Conservation (phyloP, 2,113 vertebrate genomes). For the Brachyistius frenatus region DNA sequence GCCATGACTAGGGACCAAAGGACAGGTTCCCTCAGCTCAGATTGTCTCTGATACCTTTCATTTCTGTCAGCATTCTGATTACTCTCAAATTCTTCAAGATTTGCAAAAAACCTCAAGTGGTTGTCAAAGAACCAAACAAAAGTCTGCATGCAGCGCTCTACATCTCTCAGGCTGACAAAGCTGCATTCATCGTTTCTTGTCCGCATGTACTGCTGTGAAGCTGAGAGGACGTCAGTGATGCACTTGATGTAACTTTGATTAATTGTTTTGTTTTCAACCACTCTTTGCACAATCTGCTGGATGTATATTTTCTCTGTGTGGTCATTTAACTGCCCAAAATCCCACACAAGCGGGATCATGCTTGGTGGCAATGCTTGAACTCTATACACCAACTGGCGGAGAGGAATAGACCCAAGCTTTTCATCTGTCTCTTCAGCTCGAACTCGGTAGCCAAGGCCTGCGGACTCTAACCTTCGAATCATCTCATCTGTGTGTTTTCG, state of each 20-base stretch:
- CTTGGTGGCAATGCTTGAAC: conserved; percentile 95
- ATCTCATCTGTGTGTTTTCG: conserved; percentile 91
- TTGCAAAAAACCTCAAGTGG: conserved; percentile 77
- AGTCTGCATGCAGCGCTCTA: conserved; percentile 92
- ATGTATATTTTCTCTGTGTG: conserved; percentile 89
- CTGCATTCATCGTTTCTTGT: conserved; percentile 87
- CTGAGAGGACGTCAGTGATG: conserved; percentile 86
- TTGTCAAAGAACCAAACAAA: conserved; percentile 90
- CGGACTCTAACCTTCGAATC: conserved; percentile 91
- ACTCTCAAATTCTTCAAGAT: conserved; percentile 74
- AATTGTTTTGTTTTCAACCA: conserved; percentile 60
- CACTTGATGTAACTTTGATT: neutral
- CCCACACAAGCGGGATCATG: conserved; percentile 96
- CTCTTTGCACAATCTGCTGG: conserved; percentile 92
- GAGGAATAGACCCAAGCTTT: conserved; percentile 92
- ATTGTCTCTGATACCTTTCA: conserved; percentile 6
- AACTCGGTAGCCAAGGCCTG: conserved; percentile 94
- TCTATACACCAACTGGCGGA: conserved; percentile 95
- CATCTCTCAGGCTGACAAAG: conserved; percentile 95
- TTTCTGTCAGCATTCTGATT: conserved; percentile 11
- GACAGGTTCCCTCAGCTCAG: conserved; percentile 63
- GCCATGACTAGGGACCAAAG: conserved; percentile 93
- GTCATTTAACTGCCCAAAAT: conserved; percentile 94
- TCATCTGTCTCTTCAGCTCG: conserved; percentile 89
- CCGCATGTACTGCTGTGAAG: conserved; percentile 93